Conservation (phyloP, 2,888 invertebrate species). For the Drosophila meridiana region DNA sequence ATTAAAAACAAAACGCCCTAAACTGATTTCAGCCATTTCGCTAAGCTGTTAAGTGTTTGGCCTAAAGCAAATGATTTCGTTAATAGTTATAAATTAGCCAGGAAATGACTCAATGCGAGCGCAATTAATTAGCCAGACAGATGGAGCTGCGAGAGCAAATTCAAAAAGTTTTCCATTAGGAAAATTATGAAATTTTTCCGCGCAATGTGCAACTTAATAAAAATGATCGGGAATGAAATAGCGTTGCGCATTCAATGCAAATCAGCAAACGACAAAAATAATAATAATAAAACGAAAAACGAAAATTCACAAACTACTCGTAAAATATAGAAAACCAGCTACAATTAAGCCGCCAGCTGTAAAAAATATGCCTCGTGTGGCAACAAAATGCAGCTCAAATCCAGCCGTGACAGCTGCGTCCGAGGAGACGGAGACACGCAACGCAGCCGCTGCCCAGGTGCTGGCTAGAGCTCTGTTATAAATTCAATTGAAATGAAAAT, state of each 20-base stretch:
- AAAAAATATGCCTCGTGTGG: slow-evolving; percentile 55
- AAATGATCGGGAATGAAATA: slow-evolving; percentile 54
- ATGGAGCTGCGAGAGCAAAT: slow-evolving; percentile 25
- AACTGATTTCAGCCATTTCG: slow-evolving; percentile 22
- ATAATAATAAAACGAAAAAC: background rate
- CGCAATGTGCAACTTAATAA: slow-evolving; percentile 27
- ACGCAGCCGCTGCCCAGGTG: slow-evolving; percentile 45
- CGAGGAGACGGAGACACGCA: slow-evolving; percentile 52
- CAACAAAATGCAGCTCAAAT: slow-evolving; percentile 63
- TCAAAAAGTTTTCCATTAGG: slow-evolving; percentile 30
- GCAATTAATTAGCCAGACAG: slow-evolving; percentile 32
- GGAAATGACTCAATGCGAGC: slow-evolving; percentile 53
- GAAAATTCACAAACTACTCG: slow-evolving; percentile 3
- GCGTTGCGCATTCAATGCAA: slow-evolving; percentile 63
- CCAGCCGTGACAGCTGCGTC: slow-evolving; percentile 53
- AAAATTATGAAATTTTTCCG: slow-evolving; percentile 54
- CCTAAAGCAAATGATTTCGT: slow-evolving; percentile 28
- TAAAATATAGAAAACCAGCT: slow-evolving; percentile 32
- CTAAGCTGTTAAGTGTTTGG: slow-evolving; percentile 29
- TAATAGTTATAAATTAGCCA: slow-evolving; percentile 53
- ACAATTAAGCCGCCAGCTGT: slow-evolving; percentile 59
- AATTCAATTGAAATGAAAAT: slow-evolving; percentile 19
- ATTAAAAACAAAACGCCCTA: slow-evolving; percentile 5
- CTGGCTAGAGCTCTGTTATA: slow-evolving; percentile 15
- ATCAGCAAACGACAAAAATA: slow-evolving; percentile 7